Base-by-base conservation (phyloP, 2,797 vertebrate genomes). In the Ispidina picta region DNA sequence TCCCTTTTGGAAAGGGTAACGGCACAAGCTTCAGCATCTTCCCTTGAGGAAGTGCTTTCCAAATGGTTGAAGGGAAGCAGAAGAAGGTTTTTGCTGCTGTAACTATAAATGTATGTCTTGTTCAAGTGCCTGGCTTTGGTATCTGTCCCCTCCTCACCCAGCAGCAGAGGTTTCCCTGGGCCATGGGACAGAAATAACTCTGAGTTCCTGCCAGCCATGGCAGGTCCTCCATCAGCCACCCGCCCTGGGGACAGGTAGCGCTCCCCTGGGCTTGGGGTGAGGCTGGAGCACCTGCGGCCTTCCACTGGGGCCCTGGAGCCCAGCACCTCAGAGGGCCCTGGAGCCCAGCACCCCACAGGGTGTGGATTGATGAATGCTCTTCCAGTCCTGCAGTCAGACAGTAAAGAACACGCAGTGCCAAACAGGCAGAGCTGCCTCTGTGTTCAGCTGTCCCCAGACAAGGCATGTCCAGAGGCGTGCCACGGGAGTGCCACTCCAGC, bases 171-270 rank as follows among this genome's bases (percentile, higher is more conserved):
- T 92, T 97, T 97, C 76, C 75, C 90, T 93, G 86, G 91, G 76
- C 74, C 69, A 31, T 43, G 48, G 49, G 74, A 95, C 79, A 96
- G 88, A 95, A 96, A 94, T 83, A 93, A 90, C 91, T 92, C 29
- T 0, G 1, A 71, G 74, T 51, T 59, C 12, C 49, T 58, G 29
- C 82, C 83, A 94, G 7, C 60, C 63, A 15, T 54, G 63, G 58
- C 85, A 69, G 44, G 39, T 39, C 88, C 77, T 88, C 83, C 83
- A 87, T 70, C 52, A 75, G 37, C 37, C 59, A 37, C 54, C 41
- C 86, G 31, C 70, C n/a, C 70, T 82, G 33, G 26, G 69, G 69
- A 16, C 70, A 65, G 54, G 25, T 46, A 46, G 52, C 78, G 20
- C n/a, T 75, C 7, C 56, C 5, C 48, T 88, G 80, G 35, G 75